Evolutionary conservation across 2,888 invertebrate genomes (phyloP), one percentile per base, ranked within the genome.

Genomic region (Noctua janthe): DNA sequence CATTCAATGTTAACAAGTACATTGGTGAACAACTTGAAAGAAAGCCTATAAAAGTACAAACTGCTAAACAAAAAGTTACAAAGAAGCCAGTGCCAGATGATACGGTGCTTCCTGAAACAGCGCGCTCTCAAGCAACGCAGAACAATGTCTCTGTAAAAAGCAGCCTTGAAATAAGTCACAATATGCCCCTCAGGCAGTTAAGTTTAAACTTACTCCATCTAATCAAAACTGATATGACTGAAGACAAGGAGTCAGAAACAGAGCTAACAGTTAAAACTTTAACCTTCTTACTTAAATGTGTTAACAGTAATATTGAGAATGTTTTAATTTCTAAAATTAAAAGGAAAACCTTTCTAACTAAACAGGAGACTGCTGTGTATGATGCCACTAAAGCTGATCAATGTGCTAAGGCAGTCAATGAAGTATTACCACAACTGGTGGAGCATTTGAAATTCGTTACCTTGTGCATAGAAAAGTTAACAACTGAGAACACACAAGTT

Each of bases 311-410:
- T 80, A 82, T 97, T 64, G 94, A 95, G 76, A 93, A 88, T 79
- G 89, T 93, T 71, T 88, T 97, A 74, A 88, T 96, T 77, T 94
- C 96, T 35, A 96, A 94, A 90, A 94, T 96, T 67, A 97, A 96
- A 90, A 94, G 89, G 84, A 94, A 93, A 59, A 94, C 95, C 43
- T 96, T 95, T 91, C 90, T 96, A 2, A 90, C 93, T 10, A 96
- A 96, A 87, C 92, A 92, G 88, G 93, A 95, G 74, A 87, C 83
- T 81, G 73, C 84, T 75, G 80, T 90, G 7, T 97, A 97, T 87
- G 93, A 96, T 86, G 88, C 91, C 66, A 89, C 88, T 76, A 94
- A 94, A 90, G 96, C 95, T 72, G 94, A 95, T 91, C 89, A 94
- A 72, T 95, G 93, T 90, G 96, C 96, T 8, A 93, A 92, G 77